phyloP scores from a whole-genome alignment of 2,888 invertebrate species.

The Sinhomidia bicolor region DNA sequence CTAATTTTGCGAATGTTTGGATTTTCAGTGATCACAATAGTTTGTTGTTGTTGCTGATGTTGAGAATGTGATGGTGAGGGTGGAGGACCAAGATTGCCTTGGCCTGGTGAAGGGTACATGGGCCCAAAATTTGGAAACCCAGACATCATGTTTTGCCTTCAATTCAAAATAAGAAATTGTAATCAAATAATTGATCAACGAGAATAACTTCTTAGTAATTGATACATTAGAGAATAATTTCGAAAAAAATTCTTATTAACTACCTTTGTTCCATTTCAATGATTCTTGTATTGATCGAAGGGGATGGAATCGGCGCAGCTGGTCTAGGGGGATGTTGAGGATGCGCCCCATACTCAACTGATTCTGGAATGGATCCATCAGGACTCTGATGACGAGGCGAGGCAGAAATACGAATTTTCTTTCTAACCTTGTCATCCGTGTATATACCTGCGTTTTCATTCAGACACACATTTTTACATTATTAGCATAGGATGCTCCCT shows the following conservation, averaged over 20 bases:
- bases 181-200: not conserved
- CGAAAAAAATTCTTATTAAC: no score
- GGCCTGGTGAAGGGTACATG: slow-evolving; percentile 79
- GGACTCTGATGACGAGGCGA: slow-evolving; percentile 78
- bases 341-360: slow-evolving; percentile 78
- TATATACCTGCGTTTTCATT: slow-evolving; percentile 78
- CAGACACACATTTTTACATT: not conserved
- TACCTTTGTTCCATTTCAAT: slow-evolving; percentile 80
- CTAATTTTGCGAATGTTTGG: slow-evolving; percentile 80
- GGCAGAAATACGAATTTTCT: slow-evolving; percentile 79
- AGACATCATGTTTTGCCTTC: slow-evolving; percentile 78
- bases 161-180: slow-evolving; percentile 30
- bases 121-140: slow-evolving; percentile 79
- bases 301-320: slow-evolving; percentile 79
- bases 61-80: slow-evolving; percentile 83
- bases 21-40: slow-evolving; percentile 80
- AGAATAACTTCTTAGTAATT: no score
- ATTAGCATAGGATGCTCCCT: no score
- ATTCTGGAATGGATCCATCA: slow-evolving; percentile 79
- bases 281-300: slow-evolving; percentile 78
- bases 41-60: slow-evolving; percentile 80
- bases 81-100: slow-evolving; percentile 83
- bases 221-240: no score
- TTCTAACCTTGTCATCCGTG: slow-evolving; percentile 78
- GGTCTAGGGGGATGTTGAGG: slow-evolving; percentile 77